phyloP scores from a whole-genome alignment of 2,113 vertebrate genomes.

The Polypterus bichir region DNA sequence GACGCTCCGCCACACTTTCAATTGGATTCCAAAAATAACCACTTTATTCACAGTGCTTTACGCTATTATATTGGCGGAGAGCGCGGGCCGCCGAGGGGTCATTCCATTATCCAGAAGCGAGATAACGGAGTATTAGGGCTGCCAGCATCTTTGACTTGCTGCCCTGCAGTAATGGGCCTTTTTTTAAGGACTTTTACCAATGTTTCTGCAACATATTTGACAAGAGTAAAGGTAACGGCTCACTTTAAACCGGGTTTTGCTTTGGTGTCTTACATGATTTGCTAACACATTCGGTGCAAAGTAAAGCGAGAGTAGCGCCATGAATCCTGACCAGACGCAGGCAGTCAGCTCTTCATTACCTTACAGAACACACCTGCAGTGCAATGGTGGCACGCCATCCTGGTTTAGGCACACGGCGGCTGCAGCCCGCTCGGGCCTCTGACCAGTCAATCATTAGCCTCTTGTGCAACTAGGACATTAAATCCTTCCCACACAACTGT shows the following conservation, averaged over 20 bases:
- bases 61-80: slow-evolving; percentile 53
- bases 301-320: no score
- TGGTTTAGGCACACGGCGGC: no score
- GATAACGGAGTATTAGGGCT: slow-evolving; percentile 51
- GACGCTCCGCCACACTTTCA: slow-evolving; percentile 45
- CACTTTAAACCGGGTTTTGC: slow-evolving; percentile 24
- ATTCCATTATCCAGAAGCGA: slow-evolving; percentile 64
- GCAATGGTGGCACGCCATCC: no score
- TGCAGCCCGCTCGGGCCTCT: no score
- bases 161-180: slow-evolving; percentile 46
- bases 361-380: no score
- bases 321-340: no score
- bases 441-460: no score
- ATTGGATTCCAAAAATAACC: slow-evolving; percentile 64
- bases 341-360: no score
- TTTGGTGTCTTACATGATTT: no score
- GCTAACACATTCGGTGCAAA: no score
- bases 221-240: slow-evolving; percentile 42
- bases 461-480: no score
- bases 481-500: no score
- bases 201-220: slow-evolving; percentile 46
- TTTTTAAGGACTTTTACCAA: slow-evolving; percentile 45
- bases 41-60: slow-evolving; percentile 58
- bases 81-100: slow-evolving; percentile 55
- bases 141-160: slow-evolving; percentile 48